phyloP scores from a whole-genome alignment of 2,113 vertebrate species.

The Strix uralensis region DNA sequence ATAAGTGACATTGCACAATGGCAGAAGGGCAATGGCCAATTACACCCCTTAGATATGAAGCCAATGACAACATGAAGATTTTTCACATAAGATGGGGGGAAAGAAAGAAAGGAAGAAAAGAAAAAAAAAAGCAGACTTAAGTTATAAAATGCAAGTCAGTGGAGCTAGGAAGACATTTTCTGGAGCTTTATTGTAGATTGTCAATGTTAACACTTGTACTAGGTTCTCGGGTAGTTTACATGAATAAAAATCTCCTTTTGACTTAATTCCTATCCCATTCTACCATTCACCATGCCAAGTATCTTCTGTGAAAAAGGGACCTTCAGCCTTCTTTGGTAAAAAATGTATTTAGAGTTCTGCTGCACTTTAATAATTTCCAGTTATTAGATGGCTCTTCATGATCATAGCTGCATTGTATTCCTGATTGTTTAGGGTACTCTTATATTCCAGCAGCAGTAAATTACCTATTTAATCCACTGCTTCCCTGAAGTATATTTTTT shows the following conservation, averaged over 20 bases:
- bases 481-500: neutral
- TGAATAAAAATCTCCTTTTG: neutral
- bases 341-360: neutral
- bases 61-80: no score
- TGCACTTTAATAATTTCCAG: neutral
- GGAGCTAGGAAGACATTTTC: neutral
- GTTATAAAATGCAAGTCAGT: neutral
- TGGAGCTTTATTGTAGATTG: neutral
- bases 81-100: no score
- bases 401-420: neutral
- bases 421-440: neutral
- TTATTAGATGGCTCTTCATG: neutral
- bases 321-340: neutral
- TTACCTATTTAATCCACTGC: neutral
- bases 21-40: neutral
- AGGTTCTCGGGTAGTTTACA: neutral
- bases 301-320: neutral
- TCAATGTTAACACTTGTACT: neutral
- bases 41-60: neutral
- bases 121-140: neutral
- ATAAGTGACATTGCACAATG: neutral
- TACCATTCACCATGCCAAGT: neutral
- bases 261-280: neutral
- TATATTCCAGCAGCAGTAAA: neutral
- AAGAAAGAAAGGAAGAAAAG: no score